Percentiles rank a stretch among this genome's conserved stretches.
phyloP scores from a whole-genome alignment of 2,888 invertebrate genomes.

The Epirrhoe tristata region DNA sequence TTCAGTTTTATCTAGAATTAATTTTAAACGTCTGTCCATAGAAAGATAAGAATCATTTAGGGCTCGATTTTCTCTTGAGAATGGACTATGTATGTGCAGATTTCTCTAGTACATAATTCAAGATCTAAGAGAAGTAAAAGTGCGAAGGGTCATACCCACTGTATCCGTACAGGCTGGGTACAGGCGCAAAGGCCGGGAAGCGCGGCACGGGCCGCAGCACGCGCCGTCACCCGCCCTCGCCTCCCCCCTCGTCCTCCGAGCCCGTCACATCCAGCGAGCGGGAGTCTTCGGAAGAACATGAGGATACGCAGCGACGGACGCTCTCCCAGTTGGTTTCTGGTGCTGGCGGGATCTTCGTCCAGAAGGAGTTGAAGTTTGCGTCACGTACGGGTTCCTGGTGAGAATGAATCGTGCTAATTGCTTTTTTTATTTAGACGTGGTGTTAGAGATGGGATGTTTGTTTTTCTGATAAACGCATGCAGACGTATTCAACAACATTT shows the following conservation, averaged over 20 bases:
- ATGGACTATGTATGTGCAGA: too few species aligned
- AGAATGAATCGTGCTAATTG: conserved; percentile 4
- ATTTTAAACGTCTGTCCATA: too few species aligned
- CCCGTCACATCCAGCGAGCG: conserved; percentile 82
- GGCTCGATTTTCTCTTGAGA: too few species aligned
- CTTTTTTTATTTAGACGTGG: not conserved
- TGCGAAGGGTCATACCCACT: conserved; percentile 65
- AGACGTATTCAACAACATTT: too few species aligned
- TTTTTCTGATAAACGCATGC: too few species aligned
- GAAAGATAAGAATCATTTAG: too few species aligned
- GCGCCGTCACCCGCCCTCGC: conserved; percentile 74
- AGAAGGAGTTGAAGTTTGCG: conserved; percentile 77
- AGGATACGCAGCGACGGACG: conserved; percentile 68
- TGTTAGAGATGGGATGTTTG: not conserved
- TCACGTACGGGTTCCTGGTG: conserved; percentile 72
- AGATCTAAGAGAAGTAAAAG: conserved; percentile 69
- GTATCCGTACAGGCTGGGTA: conserved; percentile 63
- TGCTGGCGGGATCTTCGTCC: conserved; percentile 75
- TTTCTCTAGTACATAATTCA: too few species aligned
- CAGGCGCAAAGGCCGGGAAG: conserved; percentile 67
- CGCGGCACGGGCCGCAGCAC: conserved; percentile 84
- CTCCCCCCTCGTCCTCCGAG: conserved; percentile 78
- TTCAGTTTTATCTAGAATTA: too few species aligned
- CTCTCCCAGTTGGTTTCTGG: conserved; percentile 73
- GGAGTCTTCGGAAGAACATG: conserved; percentile 80